A percentile compares a stretch with the other conserved stretches of the same genome.
phyloP scores from a whole-genome alignment of 2,888 invertebrate genomes.

The Mimas tiliae region DNA sequence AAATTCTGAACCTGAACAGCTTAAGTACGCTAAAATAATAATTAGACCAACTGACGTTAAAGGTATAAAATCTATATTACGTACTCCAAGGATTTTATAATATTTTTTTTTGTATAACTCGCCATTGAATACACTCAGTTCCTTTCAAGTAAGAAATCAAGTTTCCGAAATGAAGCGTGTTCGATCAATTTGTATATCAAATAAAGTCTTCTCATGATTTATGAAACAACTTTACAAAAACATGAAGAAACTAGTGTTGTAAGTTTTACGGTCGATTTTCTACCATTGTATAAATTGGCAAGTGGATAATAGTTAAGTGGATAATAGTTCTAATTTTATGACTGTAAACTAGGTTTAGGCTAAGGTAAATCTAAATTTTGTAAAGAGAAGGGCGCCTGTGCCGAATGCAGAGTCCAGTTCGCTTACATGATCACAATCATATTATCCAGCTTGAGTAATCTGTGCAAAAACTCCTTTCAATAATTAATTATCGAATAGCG shows the following conservation, averaged over 20 bases:
- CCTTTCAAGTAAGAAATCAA: background rate
- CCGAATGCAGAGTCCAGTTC: background rate
- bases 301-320: background rate
- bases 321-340: background rate
- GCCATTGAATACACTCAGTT: background rate
- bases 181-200: conserved; percentile 5
- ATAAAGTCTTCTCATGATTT: background rate
- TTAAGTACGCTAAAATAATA: too few relatives aligned
- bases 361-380: conserved; percentile 8
- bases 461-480: conserved; percentile 8
- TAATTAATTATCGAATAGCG: background rate
- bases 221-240: background rate
- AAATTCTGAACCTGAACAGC: too few relatives aligned
- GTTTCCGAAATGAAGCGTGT: background rate
- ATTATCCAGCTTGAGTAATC: conserved; percentile 4
- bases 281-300: conserved; percentile 1
- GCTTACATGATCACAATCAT: background rate
- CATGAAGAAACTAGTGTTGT: conserved; percentile 6
- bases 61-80: too few relatives aligned
- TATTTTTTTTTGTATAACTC: background rate
- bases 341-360: conserved; percentile 12
- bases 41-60: too few relatives aligned
- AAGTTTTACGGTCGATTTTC: conserved; percentile 6
- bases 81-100: too few relatives aligned
- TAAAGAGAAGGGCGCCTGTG: conserved; percentile 14